A percentile compares a stretch with the other conserved stretches of the same genome.
Conservation (phyloP, 2,888 invertebrate genomes). For the Dynastes grantii region DNA sequence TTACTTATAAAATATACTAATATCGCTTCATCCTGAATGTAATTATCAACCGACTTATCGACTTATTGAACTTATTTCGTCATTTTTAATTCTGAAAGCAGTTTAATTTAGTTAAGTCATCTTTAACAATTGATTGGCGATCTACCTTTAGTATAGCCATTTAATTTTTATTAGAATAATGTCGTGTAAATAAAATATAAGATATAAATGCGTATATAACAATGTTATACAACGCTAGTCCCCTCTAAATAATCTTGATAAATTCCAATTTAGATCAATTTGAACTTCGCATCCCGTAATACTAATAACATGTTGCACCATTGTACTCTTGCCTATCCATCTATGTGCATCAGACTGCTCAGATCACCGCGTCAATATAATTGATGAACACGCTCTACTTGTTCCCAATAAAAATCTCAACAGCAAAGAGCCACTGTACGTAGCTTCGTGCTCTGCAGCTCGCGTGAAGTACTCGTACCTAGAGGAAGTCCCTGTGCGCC, state of each 20-base stretch:
- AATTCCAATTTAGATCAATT: slow-evolving; percentile 44
- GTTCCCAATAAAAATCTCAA: slow-evolving; percentile 33
- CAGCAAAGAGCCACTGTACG: slow-evolving; percentile 17
- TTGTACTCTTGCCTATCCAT: slow-evolving; percentile 28
- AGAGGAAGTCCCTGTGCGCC: background rate
- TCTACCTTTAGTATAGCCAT: too few relatives aligned
- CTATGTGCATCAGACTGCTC: slow-evolving; percentile 31
- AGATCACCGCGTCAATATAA: slow-evolving; percentile 45
- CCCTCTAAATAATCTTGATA: slow-evolving; percentile 42
- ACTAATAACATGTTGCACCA: slow-evolving; percentile 22
- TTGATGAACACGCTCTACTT: slow-evolving; percentile 47
- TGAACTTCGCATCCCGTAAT: slow-evolving; percentile 37
- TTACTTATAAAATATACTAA: too few relatives aligned
- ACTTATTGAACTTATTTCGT: too few relatives aligned
- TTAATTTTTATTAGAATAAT: too few relatives aligned
- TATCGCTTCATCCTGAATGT: too few relatives aligned
- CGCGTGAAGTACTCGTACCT: background rate
- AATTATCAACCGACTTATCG: too few relatives aligned
- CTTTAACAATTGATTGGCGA: too few relatives aligned
- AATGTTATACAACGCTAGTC: slow-evolving; percentile 27
- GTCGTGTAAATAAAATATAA: background rate
- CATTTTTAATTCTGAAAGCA: too few relatives aligned
- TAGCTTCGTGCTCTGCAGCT: background rate
- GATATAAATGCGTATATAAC: background rate
- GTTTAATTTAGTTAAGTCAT: too few relatives aligned